A percentile compares a stretch with the other conserved stretches of the same genome.
Conservation (phyloP, 2,113 vertebrate species). For the Tragelaphus imberbis region DNA sequence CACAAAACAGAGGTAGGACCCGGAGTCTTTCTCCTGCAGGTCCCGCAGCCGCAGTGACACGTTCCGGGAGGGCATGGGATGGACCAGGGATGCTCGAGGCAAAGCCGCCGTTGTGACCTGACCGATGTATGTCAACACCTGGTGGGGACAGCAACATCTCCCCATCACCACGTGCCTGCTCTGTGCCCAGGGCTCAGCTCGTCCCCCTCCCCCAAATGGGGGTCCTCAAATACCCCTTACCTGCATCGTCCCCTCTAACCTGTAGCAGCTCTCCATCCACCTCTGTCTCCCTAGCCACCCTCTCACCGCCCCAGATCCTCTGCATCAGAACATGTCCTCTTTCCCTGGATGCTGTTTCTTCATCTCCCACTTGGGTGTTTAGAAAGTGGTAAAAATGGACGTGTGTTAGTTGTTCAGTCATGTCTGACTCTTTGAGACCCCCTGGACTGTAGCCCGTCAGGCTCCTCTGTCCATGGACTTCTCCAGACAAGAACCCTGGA, state of each 20-base stretch:
- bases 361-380: background rate
- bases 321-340: background rate
- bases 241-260: background rate
- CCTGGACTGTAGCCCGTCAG: background rate
- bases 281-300: too few species aligned
- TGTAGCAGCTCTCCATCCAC: background rate
- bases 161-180: background rate
- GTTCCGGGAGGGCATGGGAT: slow-evolving; percentile 82
- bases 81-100: slow-evolving; percentile 83
- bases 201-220: background rate
- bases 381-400: background rate
- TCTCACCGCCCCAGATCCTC: background rate
- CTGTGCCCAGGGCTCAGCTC: background rate
- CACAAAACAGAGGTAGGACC: slow-evolving; percentile 87
- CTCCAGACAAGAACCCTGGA: background rate
- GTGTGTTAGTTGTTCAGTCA: background rate
- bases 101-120: slow-evolving; percentile 57
- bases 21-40: slow-evolving; percentile 87
- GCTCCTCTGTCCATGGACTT: background rate
- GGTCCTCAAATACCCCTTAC: background rate
- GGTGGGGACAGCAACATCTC: background rate
- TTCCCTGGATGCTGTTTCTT: background rate
- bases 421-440: background rate
- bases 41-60: slow-evolving; percentile 90
- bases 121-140: slow-evolving; percentile 73